These are phyloP conservation scores for Poeciliopsis gracilis DNA, from an alignment of 2,797 vertebrate species.

Conservation along the genomic window DNA sequence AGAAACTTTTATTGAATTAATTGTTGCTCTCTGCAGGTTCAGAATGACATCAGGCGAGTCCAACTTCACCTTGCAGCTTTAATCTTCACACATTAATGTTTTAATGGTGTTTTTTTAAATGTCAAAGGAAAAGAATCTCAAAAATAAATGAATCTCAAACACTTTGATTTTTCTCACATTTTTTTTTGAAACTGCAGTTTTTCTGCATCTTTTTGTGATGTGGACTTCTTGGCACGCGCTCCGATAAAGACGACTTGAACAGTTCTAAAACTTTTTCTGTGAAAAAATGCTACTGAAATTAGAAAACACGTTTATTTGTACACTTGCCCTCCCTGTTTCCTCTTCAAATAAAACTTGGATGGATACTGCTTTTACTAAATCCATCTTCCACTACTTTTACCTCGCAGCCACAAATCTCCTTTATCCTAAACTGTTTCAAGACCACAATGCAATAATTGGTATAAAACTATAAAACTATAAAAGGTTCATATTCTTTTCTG, in stretches of 20 bases:
- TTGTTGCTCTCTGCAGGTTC: neutral
- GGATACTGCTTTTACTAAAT: neutral
- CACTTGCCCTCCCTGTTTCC: no score
- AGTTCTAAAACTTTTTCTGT: neutral
- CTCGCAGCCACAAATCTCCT: neutral
- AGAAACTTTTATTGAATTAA: neutral
- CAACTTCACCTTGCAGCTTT: neutral
- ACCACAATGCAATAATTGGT: neutral
- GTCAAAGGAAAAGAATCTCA: neutral
- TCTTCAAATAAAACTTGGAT: neutral
- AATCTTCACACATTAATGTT: neutral
- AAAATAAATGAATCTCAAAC: neutral
- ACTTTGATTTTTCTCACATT: neutral
- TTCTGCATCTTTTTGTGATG: neutral
- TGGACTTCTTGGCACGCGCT: no score
- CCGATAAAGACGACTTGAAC: no score
- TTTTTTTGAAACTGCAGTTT: neutral
- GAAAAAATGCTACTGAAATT: neutral
- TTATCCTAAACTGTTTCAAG: neutral
- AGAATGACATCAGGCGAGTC: neutral
- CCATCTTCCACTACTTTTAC: neutral
- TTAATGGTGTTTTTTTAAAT: neutral
- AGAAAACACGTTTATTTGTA: neutral
- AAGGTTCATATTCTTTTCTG: neutral
- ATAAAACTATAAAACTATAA: neutral